Percentiles rank a stretch among this genome's conserved stretches.
Evolutionary conservation across 2,888 invertebrate species (phyloP).

Genomic region (Yponomeuta evonymella): DNA sequence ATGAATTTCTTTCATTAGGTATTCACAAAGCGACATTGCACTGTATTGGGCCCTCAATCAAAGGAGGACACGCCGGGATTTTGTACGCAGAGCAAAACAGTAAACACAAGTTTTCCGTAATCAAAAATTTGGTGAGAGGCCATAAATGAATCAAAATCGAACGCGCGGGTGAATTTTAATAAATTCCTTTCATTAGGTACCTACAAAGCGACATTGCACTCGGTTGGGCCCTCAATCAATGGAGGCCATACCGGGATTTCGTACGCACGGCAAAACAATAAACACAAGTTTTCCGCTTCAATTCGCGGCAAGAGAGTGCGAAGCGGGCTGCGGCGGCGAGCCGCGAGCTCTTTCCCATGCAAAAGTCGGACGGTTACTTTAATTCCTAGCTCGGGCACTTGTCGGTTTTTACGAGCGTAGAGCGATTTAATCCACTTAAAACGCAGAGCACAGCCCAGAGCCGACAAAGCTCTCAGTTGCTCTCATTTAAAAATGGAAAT

Average conservation of each 20-base stretch:
- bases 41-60: constrained; percentile 49
- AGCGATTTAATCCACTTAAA: constrained; percentile 78
- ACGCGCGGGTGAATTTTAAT: constrained; percentile 39
- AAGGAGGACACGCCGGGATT: constrained; percentile 33
- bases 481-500: constrained; percentile 77
- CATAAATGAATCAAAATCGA: constrained; percentile 40
- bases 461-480: constrained; percentile 76
- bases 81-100: constrained; percentile 40
- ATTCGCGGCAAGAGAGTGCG: constrained; percentile 59
- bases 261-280: constrained; percentile 45
- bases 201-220: constrained; percentile 52
- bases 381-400: constrained; percentile 73
- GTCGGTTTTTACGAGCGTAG: constrained; percentile 74
- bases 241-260: constrained; percentile 30
- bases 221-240: constrained; percentile 49
- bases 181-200: constrained; percentile 63
- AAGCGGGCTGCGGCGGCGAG: constrained; percentile 37
- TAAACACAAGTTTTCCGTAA: constrained; percentile 38
- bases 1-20: constrained; percentile 63
- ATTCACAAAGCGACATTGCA: constrained; percentile 55
- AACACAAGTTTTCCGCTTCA: constrained; percentile 43
- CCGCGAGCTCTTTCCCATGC: constrained; percentile 72
- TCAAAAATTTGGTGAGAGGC: constrained; percentile 20
- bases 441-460: constrained; percentile 73
- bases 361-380: constrained; percentile 75